Conservation (phyloP, 2,888 invertebrate genomes). For the Dasysyrphus tricinctus region DNA sequence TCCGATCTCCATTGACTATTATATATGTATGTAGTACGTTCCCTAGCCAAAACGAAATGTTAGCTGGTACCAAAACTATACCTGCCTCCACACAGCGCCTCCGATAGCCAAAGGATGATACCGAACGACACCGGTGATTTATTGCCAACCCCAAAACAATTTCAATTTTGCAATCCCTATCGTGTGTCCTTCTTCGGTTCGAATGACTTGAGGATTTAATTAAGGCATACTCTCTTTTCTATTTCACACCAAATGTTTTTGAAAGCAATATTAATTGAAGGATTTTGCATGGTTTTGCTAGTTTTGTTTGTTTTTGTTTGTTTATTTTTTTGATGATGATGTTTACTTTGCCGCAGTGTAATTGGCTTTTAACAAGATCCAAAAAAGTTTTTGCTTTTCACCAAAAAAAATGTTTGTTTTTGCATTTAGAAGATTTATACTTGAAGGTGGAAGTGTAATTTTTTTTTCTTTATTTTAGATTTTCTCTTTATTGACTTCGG, state of each 20-base stretch:
- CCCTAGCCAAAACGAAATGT: conserved; percentile 40
- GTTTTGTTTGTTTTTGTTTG: conserved; percentile 21
- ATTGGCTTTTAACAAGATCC: conserved; percentile 16
- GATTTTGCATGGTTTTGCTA: conserved; percentile 39
- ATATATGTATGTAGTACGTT: conserved; percentile 12
- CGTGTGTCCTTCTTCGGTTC: conserved; percentile 60
- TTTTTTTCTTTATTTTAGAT: too few species aligned
- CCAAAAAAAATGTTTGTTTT: not conserved
- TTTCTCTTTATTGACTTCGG: too few species aligned
- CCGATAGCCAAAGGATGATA: conserved; percentile 15
- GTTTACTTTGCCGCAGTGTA: not conserved
- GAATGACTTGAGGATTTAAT: conserved; percentile 67
- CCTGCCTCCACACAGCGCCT: not conserved
- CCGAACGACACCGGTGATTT: conserved; percentile 68
- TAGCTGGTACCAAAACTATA: conserved; percentile 11
- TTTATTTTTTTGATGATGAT: not conserved
- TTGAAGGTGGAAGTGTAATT: too few species aligned
- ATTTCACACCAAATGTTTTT: conserved; percentile 59
- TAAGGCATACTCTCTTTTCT: conserved; percentile 65
- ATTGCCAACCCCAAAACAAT: conserved; percentile 74
- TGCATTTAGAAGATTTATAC: not conserved
- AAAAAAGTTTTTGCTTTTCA: not conserved
- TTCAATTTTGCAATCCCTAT: conserved; percentile 74
- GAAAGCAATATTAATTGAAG: conserved; percentile 65
- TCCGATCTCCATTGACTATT: conserved; percentile 26